phyloP scores from a whole-genome alignment of 2,113 vertebrate genomes.

The Amblyopsis rosae region DNA sequence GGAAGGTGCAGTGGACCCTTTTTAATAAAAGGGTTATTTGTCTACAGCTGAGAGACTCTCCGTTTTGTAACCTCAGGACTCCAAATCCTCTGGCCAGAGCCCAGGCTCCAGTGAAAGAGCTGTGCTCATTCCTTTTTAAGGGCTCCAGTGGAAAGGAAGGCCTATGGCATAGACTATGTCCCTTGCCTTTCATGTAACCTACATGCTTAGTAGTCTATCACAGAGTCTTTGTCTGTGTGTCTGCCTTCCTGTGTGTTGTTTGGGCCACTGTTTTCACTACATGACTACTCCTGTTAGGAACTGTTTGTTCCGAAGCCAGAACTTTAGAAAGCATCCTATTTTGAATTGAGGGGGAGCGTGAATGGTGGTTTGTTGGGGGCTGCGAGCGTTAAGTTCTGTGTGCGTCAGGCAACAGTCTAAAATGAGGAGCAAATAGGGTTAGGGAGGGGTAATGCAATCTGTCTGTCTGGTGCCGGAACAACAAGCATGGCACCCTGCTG shows the following conservation, averaged over 20 bases:
- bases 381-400: not conserved
- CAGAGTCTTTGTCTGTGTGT: too few relatives aligned
- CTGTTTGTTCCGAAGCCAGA: too few relatives aligned
- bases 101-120: conserved; percentile 61
- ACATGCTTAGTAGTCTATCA: not conserved
- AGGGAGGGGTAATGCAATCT: conserved; percentile 19
- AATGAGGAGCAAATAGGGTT: conserved; percentile 7
- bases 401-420: conserved; percentile 4
- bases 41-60: conserved; percentile 49
- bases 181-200: not conserved
- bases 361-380: not conserved
- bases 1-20: conserved; percentile 62
- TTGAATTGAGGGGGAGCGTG: not conserved
- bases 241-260: too few relatives aligned
- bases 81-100: conserved; percentile 53
- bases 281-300: too few relatives aligned
- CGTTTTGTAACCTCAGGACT: conserved; percentile 71
- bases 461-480: conserved; percentile 31
- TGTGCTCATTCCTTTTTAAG: conserved; percentile 36
- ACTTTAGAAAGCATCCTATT: not conserved
- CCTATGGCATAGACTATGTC: conserved; percentile 14
- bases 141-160: conserved; percentile 38
- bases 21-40: conserved; percentile 68
- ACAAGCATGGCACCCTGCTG: conserved; percentile 47
- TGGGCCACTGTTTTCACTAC: not conserved